phyloP scores from a whole-genome alignment of 30 jellyfish, hydroid and myxozoan genomes.

The Aurelia aurita complex sp. Pacific region DNA sequence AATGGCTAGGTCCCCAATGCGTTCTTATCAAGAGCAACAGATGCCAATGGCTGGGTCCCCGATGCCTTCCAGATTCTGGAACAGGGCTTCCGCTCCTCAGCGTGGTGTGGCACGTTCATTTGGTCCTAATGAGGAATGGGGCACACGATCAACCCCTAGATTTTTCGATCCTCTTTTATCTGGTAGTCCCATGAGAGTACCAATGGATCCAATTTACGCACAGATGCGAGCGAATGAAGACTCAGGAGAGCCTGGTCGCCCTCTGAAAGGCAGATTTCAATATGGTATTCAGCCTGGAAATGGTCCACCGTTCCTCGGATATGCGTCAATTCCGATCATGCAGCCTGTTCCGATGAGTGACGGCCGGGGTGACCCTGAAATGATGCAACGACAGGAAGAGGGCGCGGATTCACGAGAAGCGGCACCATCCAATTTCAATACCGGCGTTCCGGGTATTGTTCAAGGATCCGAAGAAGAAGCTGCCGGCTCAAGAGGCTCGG shows the following conservation, averaged over 20 bases:
- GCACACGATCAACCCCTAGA: constrained; percentile 25
- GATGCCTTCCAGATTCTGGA: neutral
- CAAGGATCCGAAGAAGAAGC: constrained; percentile 21
- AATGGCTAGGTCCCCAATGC: neutral
- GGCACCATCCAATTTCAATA: constrained; percentile 22
- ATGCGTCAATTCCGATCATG: constrained; percentile 85
- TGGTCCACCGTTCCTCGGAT: constrained; percentile 81
- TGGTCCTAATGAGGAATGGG: constrained; percentile 29
- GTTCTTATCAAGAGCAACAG: neutral
- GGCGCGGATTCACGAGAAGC: constrained; percentile 2
- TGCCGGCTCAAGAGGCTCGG: neutral
- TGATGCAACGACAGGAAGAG: constrained; percentile 8
- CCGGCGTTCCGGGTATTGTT: constrained; percentile 14
- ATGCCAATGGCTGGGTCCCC: constrained; percentile 2
- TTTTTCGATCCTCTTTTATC: constrained; percentile 13
- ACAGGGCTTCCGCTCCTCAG: constrained; percentile 18
- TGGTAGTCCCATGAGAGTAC: constrained; percentile 50
- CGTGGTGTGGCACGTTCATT: constrained; percentile 38
- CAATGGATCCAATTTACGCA: constrained; percentile 41
- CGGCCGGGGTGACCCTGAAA: neutral
- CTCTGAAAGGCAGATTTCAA: constrained; percentile 32
- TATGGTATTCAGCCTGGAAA: constrained; percentile 50
- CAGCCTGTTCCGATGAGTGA: constrained; percentile 58
- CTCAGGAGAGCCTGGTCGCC: constrained; percentile 60
- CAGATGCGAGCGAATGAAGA: constrained; percentile 31